Base-by-base conservation (phyloP, 2,113 vertebrate species). In the Mus spicilegus region DNA sequence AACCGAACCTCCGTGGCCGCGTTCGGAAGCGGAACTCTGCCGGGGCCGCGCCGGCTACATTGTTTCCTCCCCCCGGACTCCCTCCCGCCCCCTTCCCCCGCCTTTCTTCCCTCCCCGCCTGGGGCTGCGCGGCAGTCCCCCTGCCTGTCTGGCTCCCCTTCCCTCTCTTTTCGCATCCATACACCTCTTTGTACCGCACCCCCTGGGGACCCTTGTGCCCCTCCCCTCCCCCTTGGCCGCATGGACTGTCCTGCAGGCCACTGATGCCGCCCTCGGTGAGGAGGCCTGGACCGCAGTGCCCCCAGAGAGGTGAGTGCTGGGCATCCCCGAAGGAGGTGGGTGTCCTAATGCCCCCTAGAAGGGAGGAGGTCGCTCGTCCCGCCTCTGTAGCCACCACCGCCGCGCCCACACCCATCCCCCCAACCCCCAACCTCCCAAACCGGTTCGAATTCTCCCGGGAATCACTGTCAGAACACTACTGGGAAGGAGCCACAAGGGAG, bases 1-100 rank as follows among this genome's bases (percentile, higher is more conserved):
- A 54, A 24, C 12, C 95, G 67, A 87, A 1, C 67, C 91, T 92
- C 1, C 77, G 61, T 58, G 91, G 94, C 95, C 46, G 96, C 95
- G 92, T 61, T 96, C 91, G 97, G 97, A 98, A 96, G 97, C 94
- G 97, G 97, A 98, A 98, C 97, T 92, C 93, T 92, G 93, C 96
- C 56, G 91, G 96, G 93, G 94, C 97, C 67, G 97, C 93, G 91
- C 96, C 92, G 94, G 95, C 96, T 91, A 95, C 97, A 97, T 98
- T 98, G 97, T 98, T 98, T 96, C 97, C 98, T 95, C 96, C 93
- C 72, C 96, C 95, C 75, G 19, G 42, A n/a, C 69, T 56, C 86
- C 88, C 85, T 58, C 92, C 92, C 93, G 30, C 92, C 93, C 95
- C 92, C 58, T 67, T 72, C 73, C 72, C 82, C 72, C 93, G 86